Evolutionary conservation across 2,888 invertebrate species (phyloP).

Genomic region (Parelbella ahira): DNA sequence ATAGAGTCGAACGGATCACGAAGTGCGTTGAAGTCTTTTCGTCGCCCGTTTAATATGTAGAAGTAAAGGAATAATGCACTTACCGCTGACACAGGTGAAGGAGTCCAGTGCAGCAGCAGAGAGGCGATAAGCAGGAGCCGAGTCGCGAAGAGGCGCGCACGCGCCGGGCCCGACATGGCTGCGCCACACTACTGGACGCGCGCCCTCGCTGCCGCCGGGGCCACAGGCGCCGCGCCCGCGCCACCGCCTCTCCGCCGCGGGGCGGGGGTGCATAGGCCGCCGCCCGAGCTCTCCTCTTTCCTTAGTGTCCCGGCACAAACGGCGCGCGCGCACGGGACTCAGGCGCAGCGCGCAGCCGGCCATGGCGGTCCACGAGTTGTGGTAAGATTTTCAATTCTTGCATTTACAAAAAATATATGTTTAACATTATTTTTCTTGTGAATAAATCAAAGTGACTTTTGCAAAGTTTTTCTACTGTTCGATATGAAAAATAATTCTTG

Average conservation of each 20-base stretch:
- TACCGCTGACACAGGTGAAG: slow-evolving; percentile 56
- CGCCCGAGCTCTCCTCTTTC: slow-evolving; percentile 65
- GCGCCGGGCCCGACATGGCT: slow-evolving; percentile 79
- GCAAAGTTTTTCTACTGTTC: too few relatives aligned
- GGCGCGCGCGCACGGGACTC: slow-evolving; percentile 78
- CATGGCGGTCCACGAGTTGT: slow-evolving; percentile 75
- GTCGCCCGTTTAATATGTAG: background rate
- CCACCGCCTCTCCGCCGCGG: slow-evolving; percentile 38
- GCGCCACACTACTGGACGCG: slow-evolving; percentile 73
- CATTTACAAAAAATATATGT: slow-evolving; percentile 3
- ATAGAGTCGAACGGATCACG: slow-evolving; percentile 34
- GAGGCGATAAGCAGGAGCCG: slow-evolving; percentile 57
- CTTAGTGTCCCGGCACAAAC: slow-evolving; percentile 77
- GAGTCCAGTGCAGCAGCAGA: slow-evolving; percentile 52
- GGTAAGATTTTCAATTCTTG: slow-evolving; percentile 48
- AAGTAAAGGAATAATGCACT: too few relatives aligned
- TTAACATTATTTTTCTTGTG: too few relatives aligned
- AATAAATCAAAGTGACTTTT: too few relatives aligned
- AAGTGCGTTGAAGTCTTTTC: slow-evolving; percentile 52
- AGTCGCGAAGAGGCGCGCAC: slow-evolving; percentile 64
- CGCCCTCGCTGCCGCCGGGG: slow-evolving; percentile 51
- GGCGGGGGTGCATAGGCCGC: slow-evolving; percentile 58
- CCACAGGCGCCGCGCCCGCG: slow-evolving; percentile 43
- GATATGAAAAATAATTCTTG: too few relatives aligned
- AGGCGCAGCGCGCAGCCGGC: slow-evolving; percentile 74